These are phyloP conservation scores for Halichondria panicea DNA, from an alignment of 37 sponge, comb jelly and placozoan genomes.

Conservation along the genomic window DNA sequence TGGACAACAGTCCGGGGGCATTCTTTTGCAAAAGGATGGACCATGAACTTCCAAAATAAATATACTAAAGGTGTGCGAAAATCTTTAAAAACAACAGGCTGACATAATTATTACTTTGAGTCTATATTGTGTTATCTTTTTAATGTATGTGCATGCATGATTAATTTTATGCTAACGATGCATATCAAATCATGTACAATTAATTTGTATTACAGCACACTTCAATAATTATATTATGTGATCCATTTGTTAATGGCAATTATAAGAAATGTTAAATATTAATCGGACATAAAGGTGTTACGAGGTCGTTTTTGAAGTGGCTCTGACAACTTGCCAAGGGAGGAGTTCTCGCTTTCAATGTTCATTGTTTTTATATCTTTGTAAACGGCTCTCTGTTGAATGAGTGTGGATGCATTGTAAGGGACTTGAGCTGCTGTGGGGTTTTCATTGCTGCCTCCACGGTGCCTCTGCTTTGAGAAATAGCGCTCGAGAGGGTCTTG, in stretches of 20 bases:
- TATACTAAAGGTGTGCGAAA: slow-evolving; percentile 24
- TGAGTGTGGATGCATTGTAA: slow-evolving; percentile 25
- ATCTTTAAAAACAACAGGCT: background rate
- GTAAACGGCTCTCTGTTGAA: slow-evolving; percentile 35
- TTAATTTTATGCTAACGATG: too few relatives aligned
- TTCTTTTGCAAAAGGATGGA: slow-evolving; percentile 33
- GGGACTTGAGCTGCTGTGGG: slow-evolving; percentile 34
- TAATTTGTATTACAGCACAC: too few relatives aligned
- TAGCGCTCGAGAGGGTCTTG: slow-evolving; percentile 44
- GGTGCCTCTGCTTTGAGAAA: slow-evolving; percentile 36
- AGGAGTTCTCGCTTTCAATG: background rate
- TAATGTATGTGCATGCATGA: too few relatives aligned
- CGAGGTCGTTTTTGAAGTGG: slow-evolving; percentile 2
- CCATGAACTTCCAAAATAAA: background rate
- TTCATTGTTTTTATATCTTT: slow-evolving; percentile 40
- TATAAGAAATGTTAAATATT: background rate
- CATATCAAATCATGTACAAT: too few relatives aligned
- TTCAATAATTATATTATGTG: background rate
- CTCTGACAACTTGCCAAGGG: background rate
- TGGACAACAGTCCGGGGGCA: slow-evolving; percentile 32
- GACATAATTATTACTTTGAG: too few relatives aligned
- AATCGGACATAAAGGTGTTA: background rate
- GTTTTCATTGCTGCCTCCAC: slow-evolving; percentile 46
- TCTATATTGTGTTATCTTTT: too few relatives aligned
- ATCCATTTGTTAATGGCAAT: background rate